Evolutionary conservation across 30 jellyfish, hydroid and myxozoan species (phyloP), one percentile per base, ranked within the genome.

Genomic region (Cassiopea xamachana): DNA sequence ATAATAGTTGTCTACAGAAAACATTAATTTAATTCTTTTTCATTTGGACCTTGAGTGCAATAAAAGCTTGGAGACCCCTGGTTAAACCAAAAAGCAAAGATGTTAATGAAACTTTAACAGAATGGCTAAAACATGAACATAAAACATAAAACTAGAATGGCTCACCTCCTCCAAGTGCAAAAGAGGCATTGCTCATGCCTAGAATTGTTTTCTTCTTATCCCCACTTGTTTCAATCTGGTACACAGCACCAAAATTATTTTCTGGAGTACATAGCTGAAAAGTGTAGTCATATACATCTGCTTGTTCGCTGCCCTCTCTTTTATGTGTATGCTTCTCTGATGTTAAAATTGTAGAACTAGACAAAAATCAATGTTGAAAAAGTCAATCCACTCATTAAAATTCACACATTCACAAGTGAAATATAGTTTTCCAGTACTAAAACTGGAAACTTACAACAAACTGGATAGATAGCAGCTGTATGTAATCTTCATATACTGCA

Each of bases 81-180:
- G n/a, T n/a, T n/a, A n/a, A n/a, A n/a, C n/a, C n/a, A n/a, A n/a
- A n/a, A n/a, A n/a, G n/a, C n/a, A n/a, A n/a, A n/a, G n/a, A n/a
- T n/a, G n/a, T n/a, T n/a, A n/a, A n/a, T n/a, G n/a, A n/a, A 51
- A 51, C 64, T 1, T 46, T 47, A 39, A 7, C 16, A 7, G 1
- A 44, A n/a, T n/a, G 6, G 45, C 44, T 68, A 7, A 8, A 0
- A 4, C 7, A 60, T 62, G 10, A 16, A 78, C 15, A 27, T 1
- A 39, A 78, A 51, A 44, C 5, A 44, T 49, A 12, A 39, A 51
- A 44, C 50, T 13, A 46, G 12, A n/a, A n/a, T n/a, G n/a, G 64
- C 90, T 78, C 48, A 88, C 95, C 82, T 88, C 95, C 95, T n/a
- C 95, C 95, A 67, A 88, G 90, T 1, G 95, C 95, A 79, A 78